Evolutionary conservation across 2,797 vertebrate genomes (phyloP).

Genomic region (Halcyon chelicuti): DNA sequence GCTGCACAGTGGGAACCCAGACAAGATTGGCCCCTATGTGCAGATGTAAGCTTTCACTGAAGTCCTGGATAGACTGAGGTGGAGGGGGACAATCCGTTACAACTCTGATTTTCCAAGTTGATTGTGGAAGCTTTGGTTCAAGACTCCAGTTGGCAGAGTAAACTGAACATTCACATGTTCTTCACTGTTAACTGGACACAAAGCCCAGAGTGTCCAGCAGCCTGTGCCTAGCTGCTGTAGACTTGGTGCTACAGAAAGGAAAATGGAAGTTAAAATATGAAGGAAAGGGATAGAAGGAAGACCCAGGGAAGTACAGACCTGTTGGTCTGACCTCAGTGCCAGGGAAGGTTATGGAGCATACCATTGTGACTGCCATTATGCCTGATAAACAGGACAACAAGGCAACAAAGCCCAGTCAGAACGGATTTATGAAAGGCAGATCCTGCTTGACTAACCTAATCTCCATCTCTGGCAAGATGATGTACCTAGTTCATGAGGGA

Average conservation of each 20-base stretch:
- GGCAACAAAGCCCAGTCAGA: too few species aligned
- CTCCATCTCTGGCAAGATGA: too few species aligned
- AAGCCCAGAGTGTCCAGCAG: neutral
- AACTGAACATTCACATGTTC: accelerated
- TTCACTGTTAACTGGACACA: neutral
- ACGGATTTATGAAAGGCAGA: too few species aligned
- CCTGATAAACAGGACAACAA: too few species aligned
- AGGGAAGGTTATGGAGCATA: too few species aligned
- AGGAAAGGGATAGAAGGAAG: too few species aligned
- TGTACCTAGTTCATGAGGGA: too few species aligned
- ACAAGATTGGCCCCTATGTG: neutral
- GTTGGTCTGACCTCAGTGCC: too few species aligned
- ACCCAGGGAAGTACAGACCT: too few species aligned
- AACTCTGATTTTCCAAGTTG: neutral
- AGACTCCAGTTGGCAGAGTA: neutral
- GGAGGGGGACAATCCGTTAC: neutral
- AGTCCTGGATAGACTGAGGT: neutral
- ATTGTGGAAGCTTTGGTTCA: accelerated
- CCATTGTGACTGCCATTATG: too few species aligned
- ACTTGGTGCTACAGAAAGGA: neutral
- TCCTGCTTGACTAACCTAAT: too few species aligned
- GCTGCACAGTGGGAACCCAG: accelerated
- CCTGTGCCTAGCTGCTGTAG: neutral
- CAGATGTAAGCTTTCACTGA: neutral
- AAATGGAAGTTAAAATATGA: neutral